Evolutionary conservation across 2,888 invertebrate genomes (phyloP).

Genomic region (Cephus pulcher): DNA sequence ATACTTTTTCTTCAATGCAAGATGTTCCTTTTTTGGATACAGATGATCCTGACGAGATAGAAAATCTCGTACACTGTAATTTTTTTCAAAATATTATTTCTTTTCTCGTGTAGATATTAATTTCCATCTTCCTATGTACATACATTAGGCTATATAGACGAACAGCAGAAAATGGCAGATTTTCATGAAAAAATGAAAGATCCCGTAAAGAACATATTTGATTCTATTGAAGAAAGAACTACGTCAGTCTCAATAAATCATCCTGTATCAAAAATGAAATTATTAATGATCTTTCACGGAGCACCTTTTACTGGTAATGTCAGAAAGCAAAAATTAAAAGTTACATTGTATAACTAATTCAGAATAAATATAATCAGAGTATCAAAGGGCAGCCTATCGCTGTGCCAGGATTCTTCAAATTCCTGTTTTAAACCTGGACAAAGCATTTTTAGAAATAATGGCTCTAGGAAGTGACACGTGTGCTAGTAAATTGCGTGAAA

Average conservation of each 20-base stretch:
- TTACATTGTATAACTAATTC: background rate
- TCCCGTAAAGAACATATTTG: constrained; percentile 51
- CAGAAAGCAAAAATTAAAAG: background rate
- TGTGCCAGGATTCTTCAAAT: constrained; percentile 48
- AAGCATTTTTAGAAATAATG: constrained; percentile 42
- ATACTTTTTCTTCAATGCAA: background rate
- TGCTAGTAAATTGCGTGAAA: constrained; percentile 39
- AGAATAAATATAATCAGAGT: constrained; percentile 45
- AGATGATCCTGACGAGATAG: constrained; percentile 36
- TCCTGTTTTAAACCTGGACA: constrained; percentile 44
- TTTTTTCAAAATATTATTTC: background rate
- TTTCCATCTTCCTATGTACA: constrained; percentile 4
- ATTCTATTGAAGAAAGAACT: constrained; percentile 16
- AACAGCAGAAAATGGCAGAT: constrained; percentile 34
- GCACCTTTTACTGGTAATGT: constrained; percentile 63
- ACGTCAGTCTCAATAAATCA: constrained; percentile 14
- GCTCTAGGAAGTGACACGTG: constrained; percentile 32
- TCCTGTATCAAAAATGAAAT: constrained; percentile 44
- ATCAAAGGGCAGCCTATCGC: constrained; percentile 69
- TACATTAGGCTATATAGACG: constrained; percentile 44
- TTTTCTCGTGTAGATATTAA: background rate
- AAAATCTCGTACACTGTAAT: constrained; percentile 42
- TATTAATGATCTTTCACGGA: constrained; percentile 67
- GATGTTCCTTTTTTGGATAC: background rate
- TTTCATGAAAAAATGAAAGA: constrained; percentile 45